These are phyloP conservation scores for Dicrurus megarhynchus DNA, from an alignment of 2,113 vertebrate genomes.

Conservation along the genomic window DNA sequence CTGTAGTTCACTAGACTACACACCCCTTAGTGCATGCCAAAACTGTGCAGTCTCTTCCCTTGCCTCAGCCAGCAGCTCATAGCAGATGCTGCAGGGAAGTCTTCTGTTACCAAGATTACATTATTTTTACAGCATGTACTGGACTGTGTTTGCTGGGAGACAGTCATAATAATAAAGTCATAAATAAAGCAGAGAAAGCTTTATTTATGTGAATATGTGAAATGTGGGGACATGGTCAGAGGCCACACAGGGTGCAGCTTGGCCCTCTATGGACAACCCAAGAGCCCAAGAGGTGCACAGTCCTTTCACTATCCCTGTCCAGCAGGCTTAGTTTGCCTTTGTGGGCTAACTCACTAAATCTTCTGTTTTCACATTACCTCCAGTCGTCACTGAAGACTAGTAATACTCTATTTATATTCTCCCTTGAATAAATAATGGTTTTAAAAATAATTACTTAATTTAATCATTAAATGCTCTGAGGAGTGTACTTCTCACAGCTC, in stretches of 20 bases:
- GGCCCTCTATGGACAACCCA: not conserved
- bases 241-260: not conserved
- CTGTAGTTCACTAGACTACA: not conserved
- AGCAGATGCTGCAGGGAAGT: conserved; percentile 13
- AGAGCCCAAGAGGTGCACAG: not conserved
- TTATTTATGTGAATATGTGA: not conserved
- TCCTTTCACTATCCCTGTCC: not conserved
- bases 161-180: not conserved
- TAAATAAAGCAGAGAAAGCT: not conserved
- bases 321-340: not conserved
- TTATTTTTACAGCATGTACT: not conserved
- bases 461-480: not conserved
- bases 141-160: not conserved
- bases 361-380: not conserved
- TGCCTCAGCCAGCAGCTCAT: not conserved
- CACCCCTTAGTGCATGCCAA: not conserved
- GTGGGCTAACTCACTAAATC: not conserved
- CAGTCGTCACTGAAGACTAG: not conserved
- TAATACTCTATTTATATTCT: not conserved
- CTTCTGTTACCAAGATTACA: not conserved
- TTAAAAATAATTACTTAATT: conserved; percentile 20
- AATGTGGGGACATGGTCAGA: not conserved
- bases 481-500: not conserved
- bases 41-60: not conserved
- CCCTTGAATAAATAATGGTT: not conserved